Conservation (phyloP, 1,140 invertebrate genomes). For the Leptestheria dahalacensis region DNA sequence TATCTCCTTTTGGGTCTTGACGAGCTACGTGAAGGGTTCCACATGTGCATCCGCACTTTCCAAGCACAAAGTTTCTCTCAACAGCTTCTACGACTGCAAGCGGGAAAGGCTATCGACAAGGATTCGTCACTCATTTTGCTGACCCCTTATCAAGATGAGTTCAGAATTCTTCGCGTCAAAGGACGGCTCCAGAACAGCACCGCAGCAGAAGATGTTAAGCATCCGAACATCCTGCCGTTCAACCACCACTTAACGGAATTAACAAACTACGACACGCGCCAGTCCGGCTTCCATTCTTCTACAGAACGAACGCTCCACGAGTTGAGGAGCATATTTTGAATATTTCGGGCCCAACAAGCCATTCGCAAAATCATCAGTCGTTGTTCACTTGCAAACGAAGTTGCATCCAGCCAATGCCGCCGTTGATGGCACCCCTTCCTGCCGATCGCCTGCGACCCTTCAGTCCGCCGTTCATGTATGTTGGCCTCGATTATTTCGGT, state of each 20-base stretch:
- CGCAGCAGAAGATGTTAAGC: not conserved
- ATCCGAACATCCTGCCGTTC: not conserved
- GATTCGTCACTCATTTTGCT: no score
- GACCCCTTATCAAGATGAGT: no score
- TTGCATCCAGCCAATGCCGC: not conserved
- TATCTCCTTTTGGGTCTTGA: no score
- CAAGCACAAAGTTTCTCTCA: no score
- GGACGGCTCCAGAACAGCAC: not conserved
- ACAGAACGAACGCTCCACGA: constrained; percentile 6
- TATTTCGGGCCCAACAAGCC: constrained; percentile 8
- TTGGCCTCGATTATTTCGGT: constrained; percentile 21
- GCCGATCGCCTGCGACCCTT: constrained; percentile 11
- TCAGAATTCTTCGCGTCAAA: not conserved
- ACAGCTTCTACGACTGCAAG: no score
- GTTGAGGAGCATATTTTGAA: constrained; percentile 10
- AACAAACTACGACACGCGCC: constrained; percentile 9
- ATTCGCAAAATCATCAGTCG: not conserved
- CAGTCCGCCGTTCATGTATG: constrained; percentile 15
- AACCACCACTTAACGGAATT: constrained; percentile 4
- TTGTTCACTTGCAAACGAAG: constrained; percentile 16
- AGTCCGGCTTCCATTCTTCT: constrained; percentile 8
- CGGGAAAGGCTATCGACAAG: no score
- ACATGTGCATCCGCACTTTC: no score
- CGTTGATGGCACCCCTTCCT: constrained; percentile 17
- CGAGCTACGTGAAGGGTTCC: no score